phyloP scores from a whole-genome alignment of 2,888 invertebrate genomes.

The Resseliella maxima region DNA sequence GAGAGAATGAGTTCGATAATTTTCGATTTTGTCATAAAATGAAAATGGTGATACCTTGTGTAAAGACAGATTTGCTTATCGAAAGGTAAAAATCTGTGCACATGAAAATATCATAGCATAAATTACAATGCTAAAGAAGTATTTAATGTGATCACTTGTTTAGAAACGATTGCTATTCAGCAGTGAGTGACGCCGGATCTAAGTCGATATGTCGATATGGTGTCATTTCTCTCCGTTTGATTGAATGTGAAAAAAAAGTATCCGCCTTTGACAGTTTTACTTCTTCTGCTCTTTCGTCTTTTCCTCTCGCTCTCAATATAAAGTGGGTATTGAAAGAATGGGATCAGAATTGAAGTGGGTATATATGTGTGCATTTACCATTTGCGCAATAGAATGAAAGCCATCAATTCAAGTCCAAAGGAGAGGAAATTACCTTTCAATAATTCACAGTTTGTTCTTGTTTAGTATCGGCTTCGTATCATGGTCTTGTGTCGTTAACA shows the following conservation, averaged over 20 bases:
- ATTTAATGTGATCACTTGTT: slow-evolving; percentile 27
- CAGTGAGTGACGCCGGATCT: neutral
- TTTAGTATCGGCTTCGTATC: slow-evolving; percentile 1
- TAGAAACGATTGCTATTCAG: neutral
- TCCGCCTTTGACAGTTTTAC: neutral
- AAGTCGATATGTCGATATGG: neutral
- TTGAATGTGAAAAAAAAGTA: neutral
- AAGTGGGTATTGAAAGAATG: neutral
- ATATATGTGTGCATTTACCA: neutral
- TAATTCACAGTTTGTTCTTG: neutral
- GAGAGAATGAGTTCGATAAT: no score
- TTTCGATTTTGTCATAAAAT: neutral
- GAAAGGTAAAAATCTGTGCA: neutral
- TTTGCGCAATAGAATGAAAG: neutral
- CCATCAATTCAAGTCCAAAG: neutral
- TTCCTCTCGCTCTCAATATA: neutral
- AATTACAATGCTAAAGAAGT: slow-evolving; percentile 29
- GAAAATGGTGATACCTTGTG: neutral
- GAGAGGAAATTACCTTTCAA: slow-evolving; percentile 45
- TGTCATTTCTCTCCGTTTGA: slow-evolving; percentile 8
- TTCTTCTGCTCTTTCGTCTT: neutral
- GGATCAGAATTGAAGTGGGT: neutral
- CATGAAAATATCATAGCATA: neutral
- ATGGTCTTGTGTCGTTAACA: neutral
- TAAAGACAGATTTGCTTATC: neutral